Conservation (phyloP, 2,888 invertebrate genomes). For the Antheraea assamensis region DNA sequence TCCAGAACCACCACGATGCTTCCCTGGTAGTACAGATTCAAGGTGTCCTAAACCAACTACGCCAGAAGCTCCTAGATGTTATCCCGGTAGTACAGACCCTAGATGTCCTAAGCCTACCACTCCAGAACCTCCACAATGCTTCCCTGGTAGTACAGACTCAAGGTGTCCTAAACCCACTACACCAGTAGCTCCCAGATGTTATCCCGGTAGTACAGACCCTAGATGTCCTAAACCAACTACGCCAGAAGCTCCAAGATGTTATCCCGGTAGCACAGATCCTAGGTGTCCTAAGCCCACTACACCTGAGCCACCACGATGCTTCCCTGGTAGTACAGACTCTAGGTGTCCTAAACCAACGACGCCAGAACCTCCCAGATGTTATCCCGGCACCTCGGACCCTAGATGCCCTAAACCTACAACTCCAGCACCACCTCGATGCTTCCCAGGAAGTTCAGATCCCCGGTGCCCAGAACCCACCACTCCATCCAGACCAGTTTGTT, state of each 20-base stretch:
- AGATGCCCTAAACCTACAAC: conserved; percentile 44
- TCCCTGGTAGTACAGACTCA: conserved; percentile 38
- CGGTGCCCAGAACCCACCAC: conserved; percentile 43
- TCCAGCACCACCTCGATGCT: conserved; percentile 38
- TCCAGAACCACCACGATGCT: conserved; percentile 42
- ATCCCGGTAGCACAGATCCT: conserved; percentile 40
- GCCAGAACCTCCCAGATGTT: conserved; percentile 41
- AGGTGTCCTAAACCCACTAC: conserved; percentile 43
- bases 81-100: conserved; percentile 42
- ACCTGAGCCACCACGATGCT: conserved; percentile 38
- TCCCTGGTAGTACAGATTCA: conserved; percentile 52
- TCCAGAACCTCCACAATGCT: conserved; percentile 34
- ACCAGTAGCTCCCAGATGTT: conserved; percentile 37
- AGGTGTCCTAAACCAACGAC: conserved; percentile 37
- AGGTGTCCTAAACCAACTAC: conserved; percentile 40
- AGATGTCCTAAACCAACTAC: conserved; percentile 46
- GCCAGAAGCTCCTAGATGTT: conserved; percentile 33
- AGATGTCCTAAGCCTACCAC: conserved; percentile 47
- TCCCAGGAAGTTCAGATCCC: conserved; percentile 40
- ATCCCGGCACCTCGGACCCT: conserved; percentile 39
- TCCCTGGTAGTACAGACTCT: conserved; percentile 32
- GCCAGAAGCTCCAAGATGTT: conserved; percentile 37
- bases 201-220: conserved; percentile 43
- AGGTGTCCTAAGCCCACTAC: conserved; percentile 45
- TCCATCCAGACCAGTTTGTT: conserved; percentile 38